phyloP scores from a whole-genome alignment of 2,888 invertebrate species.

The Orthosia incerta region DNA sequence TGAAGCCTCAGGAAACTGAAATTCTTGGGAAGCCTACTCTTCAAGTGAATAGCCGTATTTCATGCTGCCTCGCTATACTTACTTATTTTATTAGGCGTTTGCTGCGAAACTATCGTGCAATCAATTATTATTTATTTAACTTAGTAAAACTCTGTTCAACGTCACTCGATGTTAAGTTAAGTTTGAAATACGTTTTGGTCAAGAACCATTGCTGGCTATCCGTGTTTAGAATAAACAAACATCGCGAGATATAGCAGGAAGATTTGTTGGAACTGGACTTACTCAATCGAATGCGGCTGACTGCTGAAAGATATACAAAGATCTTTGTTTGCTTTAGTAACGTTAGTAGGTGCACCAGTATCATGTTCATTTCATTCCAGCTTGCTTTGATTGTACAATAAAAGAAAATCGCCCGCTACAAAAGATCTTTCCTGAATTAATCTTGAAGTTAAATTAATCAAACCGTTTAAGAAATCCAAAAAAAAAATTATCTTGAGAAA shows the following conservation, averaged over 20 bases:
- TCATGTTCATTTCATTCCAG: slow-evolving; percentile 27
- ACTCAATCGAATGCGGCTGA: slow-evolving; percentile 46
- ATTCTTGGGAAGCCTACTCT: slow-evolving; percentile 24
- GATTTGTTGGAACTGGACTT: slow-evolving; percentile 54
- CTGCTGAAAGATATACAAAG: slow-evolving; percentile 42
- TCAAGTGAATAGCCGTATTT: slow-evolving; percentile 29
- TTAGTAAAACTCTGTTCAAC: slow-evolving; percentile 67
- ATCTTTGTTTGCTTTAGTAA: slow-evolving; percentile 57
- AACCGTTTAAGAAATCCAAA: not conserved
- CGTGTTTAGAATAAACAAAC: slow-evolving; percentile 74
- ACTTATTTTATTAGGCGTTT: slow-evolving; percentile 43
- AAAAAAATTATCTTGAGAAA: not conserved
- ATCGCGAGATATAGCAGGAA: slow-evolving; percentile 39
- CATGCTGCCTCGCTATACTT: slow-evolving; percentile 15
- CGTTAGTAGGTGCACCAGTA: slow-evolving; percentile 40
- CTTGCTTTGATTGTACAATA: slow-evolving; percentile 5
- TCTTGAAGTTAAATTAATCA: not conserved
- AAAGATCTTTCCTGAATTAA: not conserved
- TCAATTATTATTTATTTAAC: slow-evolving; percentile 54
- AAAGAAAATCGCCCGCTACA: not conserved
- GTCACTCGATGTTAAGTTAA: slow-evolving; percentile 65
- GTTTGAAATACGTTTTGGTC: slow-evolving; percentile 71
- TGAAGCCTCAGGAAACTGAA: slow-evolving; percentile 58
- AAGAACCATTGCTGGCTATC: slow-evolving; percentile 71
- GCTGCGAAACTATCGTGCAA: slow-evolving; percentile 29